Base-by-base conservation (phyloP, 2,113 vertebrate species). In the Carollia perspicillata region DNA sequence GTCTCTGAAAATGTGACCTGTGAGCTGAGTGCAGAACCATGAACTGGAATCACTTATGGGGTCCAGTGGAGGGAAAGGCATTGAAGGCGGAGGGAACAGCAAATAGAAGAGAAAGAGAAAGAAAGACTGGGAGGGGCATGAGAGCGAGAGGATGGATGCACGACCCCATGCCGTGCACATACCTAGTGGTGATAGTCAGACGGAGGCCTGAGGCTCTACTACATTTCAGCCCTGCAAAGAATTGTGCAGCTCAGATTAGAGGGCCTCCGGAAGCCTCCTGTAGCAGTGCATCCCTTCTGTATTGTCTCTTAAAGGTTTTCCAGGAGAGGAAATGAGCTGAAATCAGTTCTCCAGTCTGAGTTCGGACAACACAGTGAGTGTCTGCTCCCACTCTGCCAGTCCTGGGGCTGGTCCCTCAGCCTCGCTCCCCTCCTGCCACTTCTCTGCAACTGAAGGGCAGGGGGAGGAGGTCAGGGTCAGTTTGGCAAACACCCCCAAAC, bases 61-160 rank as follows among this genome's bases (percentile, higher is more conserved):
- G n/a, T 37, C 84, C 58, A 83, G 14, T 71, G n/a, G 37, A 86
- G 51, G 83, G 89, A 37, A 87, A 72, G 77, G 33, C 35, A 58
- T 58, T 60, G 51, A 17, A 72, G 90, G 18, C 8, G 55, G 42
- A 89, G 83, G 60, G 72, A 91, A 77, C 10, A 84, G 77, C 40
- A 77, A n/a, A 22, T 3, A 89, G 66, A 35, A 85, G 58, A 84
- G 83, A 37, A n/a, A 72, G 53, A 44, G 33, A 11, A 44, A 72
- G 47, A 42, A 58, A 90, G 69, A 14, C 14, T 3, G 72, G 35
- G 8, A n/a, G 51, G 51, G 14, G n/a, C 12, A 0, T 2, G 26
- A 60, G 42, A 65, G n/a, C 1, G 3, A 84, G 63, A 68, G 5
- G 58, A 37, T n/a, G 53, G 28, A 4, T 0, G 35, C 13, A 47